Base-by-base conservation (phyloP, 2,888 invertebrate species). In the Sclerodermus sp. region DNA sequence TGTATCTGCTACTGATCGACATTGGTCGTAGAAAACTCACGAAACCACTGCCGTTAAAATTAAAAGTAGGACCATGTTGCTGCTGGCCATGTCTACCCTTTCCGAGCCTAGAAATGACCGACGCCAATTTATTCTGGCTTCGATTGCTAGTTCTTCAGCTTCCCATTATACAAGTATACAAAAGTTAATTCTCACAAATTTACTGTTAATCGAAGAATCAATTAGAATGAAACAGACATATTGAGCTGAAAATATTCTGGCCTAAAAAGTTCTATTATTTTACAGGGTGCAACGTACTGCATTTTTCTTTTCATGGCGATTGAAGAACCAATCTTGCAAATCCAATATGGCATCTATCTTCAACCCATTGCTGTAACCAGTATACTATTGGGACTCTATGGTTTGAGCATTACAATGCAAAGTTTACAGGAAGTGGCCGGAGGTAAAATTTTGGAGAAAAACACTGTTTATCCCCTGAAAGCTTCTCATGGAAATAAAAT, bases 371-470 rank as follows among this genome's bases (percentile, higher is more conserved):
- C 86, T 34, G 81, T 84, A 2, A 75, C 80, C 1, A 89, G 88
- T 5, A 87, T 89, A 52, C 76, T 89, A 6, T 77, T 85, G 18
- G 88, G 86, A 12, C 80, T 89, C 40, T 89, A 88, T 85, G 87
- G 87, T 1, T 81, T 88, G 68, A 82, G 83, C 32, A 86, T 89
- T 83, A 81, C 83, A 3, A 82, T 86, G 16, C 81, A 82, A 58
- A 77, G 82, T 77, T 49, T 88, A 70, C 64, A 79, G 67, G 70
- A 80, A 49, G 66, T 78, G 49, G 67, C 64, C 54, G 67, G 76
- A 71, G 77, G 77, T 77, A 66, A 58, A 48, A 47, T 49, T 29
- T 23, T 23, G 23, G 23, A 23, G 23, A 8, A 23, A 34, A 53
- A n/a, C n/a, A 23, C 23, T 23, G 23, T 23, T 57, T 55, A 55